A percentile compares a stretch with the other conserved stretches of the same genome.
These are phyloP conservation scores for Malthinus flaveolus DNA, from an alignment of 2,888 invertebrate species.

Conservation along the genomic window DNA sequence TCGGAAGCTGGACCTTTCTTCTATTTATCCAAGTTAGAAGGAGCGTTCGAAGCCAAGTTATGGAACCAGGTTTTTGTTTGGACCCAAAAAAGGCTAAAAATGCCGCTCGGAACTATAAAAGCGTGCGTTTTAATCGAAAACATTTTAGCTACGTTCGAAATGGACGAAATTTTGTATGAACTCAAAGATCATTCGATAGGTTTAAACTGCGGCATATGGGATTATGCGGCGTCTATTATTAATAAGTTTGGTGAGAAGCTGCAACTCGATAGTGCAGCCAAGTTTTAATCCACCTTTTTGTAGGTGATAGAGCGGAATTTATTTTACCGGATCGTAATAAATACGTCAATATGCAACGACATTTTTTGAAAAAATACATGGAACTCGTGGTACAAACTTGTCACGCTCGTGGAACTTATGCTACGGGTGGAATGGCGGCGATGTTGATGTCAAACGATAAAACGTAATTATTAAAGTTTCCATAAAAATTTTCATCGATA, in stretches of 20 bases:
- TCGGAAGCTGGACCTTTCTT: constrained; percentile 68
- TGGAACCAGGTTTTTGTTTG: constrained; percentile 74
- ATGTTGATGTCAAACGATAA: constrained; percentile 57
- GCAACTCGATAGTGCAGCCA: neutral
- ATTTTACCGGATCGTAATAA: constrained; percentile 70
- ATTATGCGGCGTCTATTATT: constrained; percentile 69
- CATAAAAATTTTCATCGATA: too few relatives aligned
- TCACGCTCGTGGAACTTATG: constrained; percentile 64
- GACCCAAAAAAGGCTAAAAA: constrained; percentile 59
- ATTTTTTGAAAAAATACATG: constrained; percentile 67
- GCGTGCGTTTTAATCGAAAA: constrained; percentile 75
- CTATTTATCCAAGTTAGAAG: constrained; percentile 73
- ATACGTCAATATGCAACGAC: constrained; percentile 66
- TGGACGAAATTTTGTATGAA: constrained; percentile 70
- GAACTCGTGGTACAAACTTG: constrained; percentile 62
- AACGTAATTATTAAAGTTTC: neutral
- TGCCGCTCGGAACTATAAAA: constrained; percentile 67
- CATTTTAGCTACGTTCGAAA: constrained; percentile 67
- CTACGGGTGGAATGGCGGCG: constrained; percentile 73
- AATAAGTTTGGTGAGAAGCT: constrained; percentile 61
- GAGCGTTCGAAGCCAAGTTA: constrained; percentile 64
- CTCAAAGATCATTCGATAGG: constrained; percentile 69
- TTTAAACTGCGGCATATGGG: constrained; percentile 76
- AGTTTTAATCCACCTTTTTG: constrained; percentile 6
- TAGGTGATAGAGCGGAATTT: constrained; percentile 62